Evolutionary conservation across 1,140 invertebrate species (phyloP).

Genomic region (Carposina sasakii): DNA sequence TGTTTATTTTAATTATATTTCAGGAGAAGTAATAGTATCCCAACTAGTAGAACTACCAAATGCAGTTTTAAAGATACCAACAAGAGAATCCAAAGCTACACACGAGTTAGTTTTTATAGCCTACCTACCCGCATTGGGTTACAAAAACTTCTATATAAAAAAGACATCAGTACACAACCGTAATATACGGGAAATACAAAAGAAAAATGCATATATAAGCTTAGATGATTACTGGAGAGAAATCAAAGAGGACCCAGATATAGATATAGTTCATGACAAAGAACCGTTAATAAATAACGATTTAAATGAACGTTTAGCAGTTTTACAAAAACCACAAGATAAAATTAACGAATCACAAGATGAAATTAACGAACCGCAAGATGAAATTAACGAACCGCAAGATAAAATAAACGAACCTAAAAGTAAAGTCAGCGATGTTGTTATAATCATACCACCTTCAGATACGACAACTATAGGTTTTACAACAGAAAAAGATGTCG

Average conservation of each 20-base stretch:
- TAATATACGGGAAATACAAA: slow-evolving; percentile 9
- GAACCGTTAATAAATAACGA: no score
- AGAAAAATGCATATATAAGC: slow-evolving; percentile 28
- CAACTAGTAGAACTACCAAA: slow-evolving; percentile 77
- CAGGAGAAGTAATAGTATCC: slow-evolving; percentile 43
- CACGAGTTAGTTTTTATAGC: slow-evolving; percentile 79
- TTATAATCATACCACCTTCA: no score
- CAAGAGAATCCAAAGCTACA: slow-evolving; percentile 74
- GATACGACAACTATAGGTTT: no score
- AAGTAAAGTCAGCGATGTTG: no score
- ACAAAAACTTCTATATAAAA: slow-evolving; percentile 74
- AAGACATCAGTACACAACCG: slow-evolving; percentile 26
- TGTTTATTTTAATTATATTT: slow-evolving; percentile 18
- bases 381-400: no score
- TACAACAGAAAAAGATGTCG: no score
- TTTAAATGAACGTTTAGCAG: no score
- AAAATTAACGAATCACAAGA: no score
- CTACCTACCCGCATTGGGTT: slow-evolving; percentile 75
- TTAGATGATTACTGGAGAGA: slow-evolving; percentile 38
- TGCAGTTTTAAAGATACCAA: slow-evolving; percentile 75
- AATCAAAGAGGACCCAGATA: slow-evolving; percentile 20
- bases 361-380: no score
- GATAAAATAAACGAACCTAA: no score
- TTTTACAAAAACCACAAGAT: no score
- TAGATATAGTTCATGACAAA: no score